Conservation (phyloP, 2,113 vertebrate genomes). For the Limanda limanda region DNA sequence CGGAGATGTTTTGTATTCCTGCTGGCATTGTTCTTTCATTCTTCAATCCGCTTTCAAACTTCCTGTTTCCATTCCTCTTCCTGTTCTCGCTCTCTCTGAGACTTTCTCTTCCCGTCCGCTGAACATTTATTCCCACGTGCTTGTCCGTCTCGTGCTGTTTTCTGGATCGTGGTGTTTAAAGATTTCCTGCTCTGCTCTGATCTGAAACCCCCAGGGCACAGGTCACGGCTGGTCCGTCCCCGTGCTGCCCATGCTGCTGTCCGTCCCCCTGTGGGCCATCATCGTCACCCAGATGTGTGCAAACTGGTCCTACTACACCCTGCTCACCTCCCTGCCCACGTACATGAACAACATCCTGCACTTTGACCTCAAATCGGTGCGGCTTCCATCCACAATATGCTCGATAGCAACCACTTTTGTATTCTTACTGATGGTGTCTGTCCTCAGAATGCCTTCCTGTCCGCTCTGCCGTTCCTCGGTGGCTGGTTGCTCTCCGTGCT, state of each 20-base stretch:
- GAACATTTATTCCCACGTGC: neutral
- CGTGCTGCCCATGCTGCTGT: constrained; percentile 77
- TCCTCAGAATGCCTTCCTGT: constrained; percentile 82
- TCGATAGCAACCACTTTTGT: too few relatives aligned
- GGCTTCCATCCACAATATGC: neutral
- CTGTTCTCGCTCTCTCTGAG: neutral
- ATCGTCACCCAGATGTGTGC: constrained; percentile 79
- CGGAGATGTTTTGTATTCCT: neutral
- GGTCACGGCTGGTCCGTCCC: constrained; percentile 81
- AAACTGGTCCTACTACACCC: constrained; percentile 82
- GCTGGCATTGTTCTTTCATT: neutral
- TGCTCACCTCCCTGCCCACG: constrained; percentile 82
- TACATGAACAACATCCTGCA: constrained; percentile 85
- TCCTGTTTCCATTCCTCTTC: constrained; percentile 37
- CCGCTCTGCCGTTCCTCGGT: constrained; percentile 80
- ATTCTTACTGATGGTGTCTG: neutral
- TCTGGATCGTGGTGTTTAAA: too few relatives aligned
- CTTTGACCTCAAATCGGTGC: constrained; percentile 83
- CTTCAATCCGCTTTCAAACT: neutral
- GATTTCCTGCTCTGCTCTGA: neutral
- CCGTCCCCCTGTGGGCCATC: constrained; percentile 85
- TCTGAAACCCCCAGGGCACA: constrained; percentile 66
- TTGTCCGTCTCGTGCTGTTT: too few relatives aligned
- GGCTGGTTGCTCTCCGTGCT: constrained; percentile 63
- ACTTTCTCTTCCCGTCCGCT: neutral